Evolutionary conservation across 1,140 invertebrate genomes (phyloP).

Genomic region (Camponotus vicinus): DNA sequence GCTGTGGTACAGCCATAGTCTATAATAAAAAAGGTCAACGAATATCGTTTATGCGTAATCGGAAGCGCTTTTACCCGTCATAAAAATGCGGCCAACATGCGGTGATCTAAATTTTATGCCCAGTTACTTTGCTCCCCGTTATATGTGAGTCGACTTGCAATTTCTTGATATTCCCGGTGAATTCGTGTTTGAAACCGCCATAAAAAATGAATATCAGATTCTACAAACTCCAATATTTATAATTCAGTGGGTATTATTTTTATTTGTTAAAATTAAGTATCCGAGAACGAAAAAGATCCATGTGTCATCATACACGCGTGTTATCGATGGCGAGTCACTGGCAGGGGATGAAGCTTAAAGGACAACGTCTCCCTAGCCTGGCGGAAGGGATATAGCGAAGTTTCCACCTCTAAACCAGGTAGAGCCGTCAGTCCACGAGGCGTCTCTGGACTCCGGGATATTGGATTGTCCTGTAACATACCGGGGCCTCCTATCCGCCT

Average conservation of each 20-base stretch:
- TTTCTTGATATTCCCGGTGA: slow-evolving; percentile 5
- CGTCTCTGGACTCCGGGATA: slow-evolving; percentile 69
- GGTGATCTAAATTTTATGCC: slow-evolving; percentile 45
- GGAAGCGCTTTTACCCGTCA: slow-evolving; percentile 4
- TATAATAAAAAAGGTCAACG: slow-evolving; percentile 26
- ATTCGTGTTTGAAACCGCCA: not conserved
- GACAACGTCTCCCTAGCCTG: slow-evolving; percentile 51
- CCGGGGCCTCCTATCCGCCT: slow-evolving; percentile 59
- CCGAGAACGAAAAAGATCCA: not conserved
- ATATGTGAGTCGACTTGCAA: not conserved
- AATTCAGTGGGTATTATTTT: not conserved
- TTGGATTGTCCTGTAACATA: slow-evolving; percentile 78
- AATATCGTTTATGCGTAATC: slow-evolving; percentile 18
- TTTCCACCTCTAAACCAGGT: slow-evolving; percentile 48
- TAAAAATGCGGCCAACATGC: slow-evolving; percentile 42
- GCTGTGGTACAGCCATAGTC: not conserved
- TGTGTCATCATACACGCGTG: not conserved
- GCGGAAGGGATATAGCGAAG: slow-evolving; percentile 54
- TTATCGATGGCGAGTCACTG: slow-evolving; percentile 30
- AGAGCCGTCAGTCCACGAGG: slow-evolving; percentile 66
- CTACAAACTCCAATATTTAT: not conserved
- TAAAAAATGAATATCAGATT: not conserved
- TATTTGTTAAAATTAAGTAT: not conserved
- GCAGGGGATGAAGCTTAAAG: slow-evolving; percentile 50
- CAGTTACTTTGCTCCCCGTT: not conserved